phyloP scores from a whole-genome alignment of 1,140 invertebrate species.

The Trichoplusia ni region DNA sequence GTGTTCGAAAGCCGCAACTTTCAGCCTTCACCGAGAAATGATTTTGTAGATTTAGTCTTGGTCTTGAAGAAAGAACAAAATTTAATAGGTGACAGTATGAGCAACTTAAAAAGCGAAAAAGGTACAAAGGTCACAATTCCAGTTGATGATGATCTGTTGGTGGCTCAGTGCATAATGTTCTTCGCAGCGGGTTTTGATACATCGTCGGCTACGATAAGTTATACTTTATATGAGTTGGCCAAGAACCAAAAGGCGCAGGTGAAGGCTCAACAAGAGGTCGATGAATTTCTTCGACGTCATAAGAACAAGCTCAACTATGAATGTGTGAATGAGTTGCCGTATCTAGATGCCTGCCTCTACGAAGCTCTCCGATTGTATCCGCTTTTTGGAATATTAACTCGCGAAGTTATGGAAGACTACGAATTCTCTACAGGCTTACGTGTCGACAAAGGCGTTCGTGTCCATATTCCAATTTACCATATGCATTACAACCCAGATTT shows the following conservation, averaged over 20 bases:
- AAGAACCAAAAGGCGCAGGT: conserved; percentile 73
- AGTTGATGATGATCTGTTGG: conserved; percentile 77
- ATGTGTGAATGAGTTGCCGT: conserved; percentile 62
- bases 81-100: conserved; percentile 36
- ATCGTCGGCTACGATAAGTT: conserved; percentile 71
- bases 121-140: conserved; percentile 21
- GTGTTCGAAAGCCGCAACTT: conserved; percentile 30
- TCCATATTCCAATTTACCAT: conserved; percentile 57
- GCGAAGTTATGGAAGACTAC: conserved; percentile 53
- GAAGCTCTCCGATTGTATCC: conserved; percentile 57
- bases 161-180: conserved; percentile 85
- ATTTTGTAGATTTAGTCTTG: conserved; percentile 45
- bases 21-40: conserved; percentile 34
- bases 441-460: conserved; percentile 48
- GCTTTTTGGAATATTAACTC: conserved; percentile 35
- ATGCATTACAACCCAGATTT: conserved; percentile 74
- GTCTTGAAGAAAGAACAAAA: conserved; percentile 35
- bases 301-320: conserved; percentile 64
- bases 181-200: conserved; percentile 84
- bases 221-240: conserved; percentile 81
- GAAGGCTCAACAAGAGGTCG: conserved; percentile 80
- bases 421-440: conserved; percentile 51
- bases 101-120: conserved; percentile 19
- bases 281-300: conserved; percentile 55
- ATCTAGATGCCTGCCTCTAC: conserved; percentile 43